Percentiles rank a stretch among this genome's conserved stretches.
phyloP scores from a whole-genome alignment of 2,888 invertebrate genomes.

The Eupithecia inturbata region DNA sequence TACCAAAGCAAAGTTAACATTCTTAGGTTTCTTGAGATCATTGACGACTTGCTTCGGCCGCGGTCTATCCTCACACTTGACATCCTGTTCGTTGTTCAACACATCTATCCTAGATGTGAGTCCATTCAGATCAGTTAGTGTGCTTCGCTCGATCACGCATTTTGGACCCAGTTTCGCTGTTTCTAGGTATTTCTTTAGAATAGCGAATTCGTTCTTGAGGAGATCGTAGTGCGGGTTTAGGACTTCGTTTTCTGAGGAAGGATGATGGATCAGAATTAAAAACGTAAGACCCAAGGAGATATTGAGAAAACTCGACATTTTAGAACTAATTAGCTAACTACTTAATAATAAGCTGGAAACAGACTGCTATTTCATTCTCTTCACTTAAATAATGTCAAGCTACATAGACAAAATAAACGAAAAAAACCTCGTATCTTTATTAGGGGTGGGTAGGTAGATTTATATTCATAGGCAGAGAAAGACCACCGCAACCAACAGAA shows the following conservation, averaged over 20 bases:
- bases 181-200: conserved; percentile 62
- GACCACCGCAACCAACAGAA: too few relatives aligned
- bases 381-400: too few relatives aligned
- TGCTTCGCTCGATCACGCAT: conserved; percentile 60
- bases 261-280: neutral
- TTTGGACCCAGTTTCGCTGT: conserved; percentile 53
- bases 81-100: conserved; percentile 62
- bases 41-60: conserved; percentile 65
- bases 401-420: too few relatives aligned
- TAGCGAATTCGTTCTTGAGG: conserved; percentile 61
- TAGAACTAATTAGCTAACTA: neutral
- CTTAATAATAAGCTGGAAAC: too few relatives aligned
- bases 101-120: conserved; percentile 39
- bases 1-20: conserved; percentile 72
- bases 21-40: conserved; percentile 73
- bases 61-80: conserved; percentile 48
- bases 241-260: conserved; percentile 47
- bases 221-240: conserved; percentile 58
- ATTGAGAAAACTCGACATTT: neutral
- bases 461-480: too few relatives aligned
- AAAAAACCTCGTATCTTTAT: too few relatives aligned
- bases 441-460: too few relatives aligned
- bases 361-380: too few relatives aligned
- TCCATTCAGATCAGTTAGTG: conserved; percentile 56
- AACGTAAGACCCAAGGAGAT: neutral